These are phyloP conservation scores for Poeciliopsis gracilis DNA, from an alignment of 2,797 vertebrate species.

Conservation along the genomic window DNA sequence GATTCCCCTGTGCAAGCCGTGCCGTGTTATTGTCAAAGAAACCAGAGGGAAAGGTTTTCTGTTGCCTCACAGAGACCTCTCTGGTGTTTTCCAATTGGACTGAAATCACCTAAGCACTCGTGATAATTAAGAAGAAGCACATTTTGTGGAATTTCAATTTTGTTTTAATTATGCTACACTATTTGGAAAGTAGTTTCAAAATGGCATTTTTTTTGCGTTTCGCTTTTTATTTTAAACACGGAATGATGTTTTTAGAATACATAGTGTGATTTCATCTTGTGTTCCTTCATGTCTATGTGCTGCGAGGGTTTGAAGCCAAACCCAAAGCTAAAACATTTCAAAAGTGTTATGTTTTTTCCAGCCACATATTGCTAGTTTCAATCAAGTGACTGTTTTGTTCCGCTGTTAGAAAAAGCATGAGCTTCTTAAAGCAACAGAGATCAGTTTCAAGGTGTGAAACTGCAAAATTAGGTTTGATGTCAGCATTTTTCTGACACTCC, in stretches of 20 bases:
- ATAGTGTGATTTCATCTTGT: background rate
- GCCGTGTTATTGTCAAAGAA: constrained; percentile 65
- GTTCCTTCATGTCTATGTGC: background rate
- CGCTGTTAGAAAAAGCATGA: too few relatives aligned
- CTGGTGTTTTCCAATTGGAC: constrained; percentile 20
- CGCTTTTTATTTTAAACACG: background rate
- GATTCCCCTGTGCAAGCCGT: constrained; percentile 60
- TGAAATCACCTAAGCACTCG: constrained; percentile 2
- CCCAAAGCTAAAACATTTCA: too few relatives aligned
- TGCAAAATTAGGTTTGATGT: too few relatives aligned
- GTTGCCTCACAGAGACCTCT: constrained; percentile 34
- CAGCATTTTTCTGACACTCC: too few relatives aligned
- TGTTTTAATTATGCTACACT: background rate
- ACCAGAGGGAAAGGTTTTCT: constrained; percentile 51
- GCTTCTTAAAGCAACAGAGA: too few relatives aligned
- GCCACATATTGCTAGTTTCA: background rate
- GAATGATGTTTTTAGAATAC: background rate
- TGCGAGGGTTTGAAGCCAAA: background rate
- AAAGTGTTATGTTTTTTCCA: background rate
- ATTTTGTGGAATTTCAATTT: constrained; percentile 15
- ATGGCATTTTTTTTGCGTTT: background rate
- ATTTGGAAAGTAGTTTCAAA: background rate
- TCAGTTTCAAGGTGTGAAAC: too few relatives aligned
- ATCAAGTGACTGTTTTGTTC: background rate
- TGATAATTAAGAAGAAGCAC: constrained; percentile 13